Percentiles rank a stretch among this genome's conserved stretches.
phyloP scores from a whole-genome alignment of 1,140 invertebrate genomes.

The Himalopsyche phryganea region DNA sequence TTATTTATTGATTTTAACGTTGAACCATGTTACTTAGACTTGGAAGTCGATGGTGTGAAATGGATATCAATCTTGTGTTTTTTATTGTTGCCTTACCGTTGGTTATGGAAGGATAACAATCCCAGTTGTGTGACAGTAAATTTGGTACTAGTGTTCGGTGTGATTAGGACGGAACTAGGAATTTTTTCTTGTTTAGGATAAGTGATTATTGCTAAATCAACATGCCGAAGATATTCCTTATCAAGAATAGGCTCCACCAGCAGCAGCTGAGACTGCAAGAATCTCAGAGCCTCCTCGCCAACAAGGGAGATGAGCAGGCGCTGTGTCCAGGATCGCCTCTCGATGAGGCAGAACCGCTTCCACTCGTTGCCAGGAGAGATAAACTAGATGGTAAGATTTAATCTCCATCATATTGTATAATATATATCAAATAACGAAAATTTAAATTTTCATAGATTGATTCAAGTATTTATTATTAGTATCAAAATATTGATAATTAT shows the following conservation, averaged over 20 bases:
- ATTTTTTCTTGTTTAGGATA: slow-evolving; percentile 8
- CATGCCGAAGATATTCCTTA: slow-evolving; percentile 88
- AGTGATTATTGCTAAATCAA: slow-evolving; percentile 36
- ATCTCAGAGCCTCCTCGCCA: slow-evolving; percentile 64
- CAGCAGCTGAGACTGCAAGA: slow-evolving; percentile 79
- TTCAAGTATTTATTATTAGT: too few relatives aligned
- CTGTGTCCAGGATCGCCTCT: slow-evolving; percentile 50
- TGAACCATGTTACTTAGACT: slow-evolving; percentile 16
- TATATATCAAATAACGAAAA: too few relatives aligned
- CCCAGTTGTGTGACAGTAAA: slow-evolving; percentile 3
- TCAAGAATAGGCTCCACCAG: slow-evolving; percentile 83
- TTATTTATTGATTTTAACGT: too few relatives aligned
- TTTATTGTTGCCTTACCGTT: slow-evolving; percentile 3
- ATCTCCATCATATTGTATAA: too few relatives aligned
- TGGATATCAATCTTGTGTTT: slow-evolving; percentile 7
- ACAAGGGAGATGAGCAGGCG: slow-evolving; percentile 49
- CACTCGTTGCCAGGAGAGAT: slow-evolving; percentile 57
- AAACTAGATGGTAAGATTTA: slow-evolving; percentile 46
- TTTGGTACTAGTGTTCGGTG: slow-evolving; percentile 1
- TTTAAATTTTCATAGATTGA: too few relatives aligned
- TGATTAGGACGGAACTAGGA: background rate
- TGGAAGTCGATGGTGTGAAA: slow-evolving; percentile 4
- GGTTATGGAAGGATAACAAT: background rate
- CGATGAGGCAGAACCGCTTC: slow-evolving; percentile 52
- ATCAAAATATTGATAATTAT: too few relatives aligned